A percentile compares a stretch with the other conserved stretches of the same genome.
Conservation (phyloP, 1,140 invertebrate species). For the Plodia interpunctella region DNA sequence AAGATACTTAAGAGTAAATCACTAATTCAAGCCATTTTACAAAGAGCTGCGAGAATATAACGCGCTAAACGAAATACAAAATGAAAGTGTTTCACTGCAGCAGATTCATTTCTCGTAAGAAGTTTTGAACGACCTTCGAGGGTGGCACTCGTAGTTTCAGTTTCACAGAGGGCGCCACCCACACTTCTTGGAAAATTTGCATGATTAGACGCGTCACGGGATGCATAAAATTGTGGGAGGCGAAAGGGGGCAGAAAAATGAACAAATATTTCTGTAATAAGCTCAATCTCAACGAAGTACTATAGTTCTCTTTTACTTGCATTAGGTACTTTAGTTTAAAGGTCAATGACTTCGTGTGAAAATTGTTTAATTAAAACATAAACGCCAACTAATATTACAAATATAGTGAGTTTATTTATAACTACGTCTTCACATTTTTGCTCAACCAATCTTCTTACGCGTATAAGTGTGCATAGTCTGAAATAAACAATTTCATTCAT, state of each 20-base stretch:
- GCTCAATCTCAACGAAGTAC: conserved; percentile 12
- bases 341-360: background rate
- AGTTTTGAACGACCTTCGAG: conserved; percentile 71
- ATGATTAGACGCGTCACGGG: conserved; percentile 55
- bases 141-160: conserved; percentile 58
- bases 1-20: conserved; percentile 4
- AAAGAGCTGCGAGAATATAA: conserved; percentile 8
- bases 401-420: too few species aligned
- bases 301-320: background rate
- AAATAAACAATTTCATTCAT: too few species aligned
- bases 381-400: too few species aligned
- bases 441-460: too few species aligned
- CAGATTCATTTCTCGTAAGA: conserved; percentile 64
- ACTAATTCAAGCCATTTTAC: background rate
- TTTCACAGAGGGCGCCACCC: conserved; percentile 51
- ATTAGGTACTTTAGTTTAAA: background rate
- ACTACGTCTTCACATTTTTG: too few species aligned
- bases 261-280: conserved; percentile 14
- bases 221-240: conserved; percentile 34
- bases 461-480: too few species aligned
- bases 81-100: conserved; percentile 67
- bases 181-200: conserved; percentile 58
- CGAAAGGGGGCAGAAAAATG: conserved; percentile 10
- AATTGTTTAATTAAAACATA: background rate
- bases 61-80: conserved; percentile 34